Percentiles rank a stretch among this genome's conserved stretches.
Evolutionary conservation across 1,140 invertebrate genomes (phyloP).

Genomic region (Drosophila guanche): DNA sequence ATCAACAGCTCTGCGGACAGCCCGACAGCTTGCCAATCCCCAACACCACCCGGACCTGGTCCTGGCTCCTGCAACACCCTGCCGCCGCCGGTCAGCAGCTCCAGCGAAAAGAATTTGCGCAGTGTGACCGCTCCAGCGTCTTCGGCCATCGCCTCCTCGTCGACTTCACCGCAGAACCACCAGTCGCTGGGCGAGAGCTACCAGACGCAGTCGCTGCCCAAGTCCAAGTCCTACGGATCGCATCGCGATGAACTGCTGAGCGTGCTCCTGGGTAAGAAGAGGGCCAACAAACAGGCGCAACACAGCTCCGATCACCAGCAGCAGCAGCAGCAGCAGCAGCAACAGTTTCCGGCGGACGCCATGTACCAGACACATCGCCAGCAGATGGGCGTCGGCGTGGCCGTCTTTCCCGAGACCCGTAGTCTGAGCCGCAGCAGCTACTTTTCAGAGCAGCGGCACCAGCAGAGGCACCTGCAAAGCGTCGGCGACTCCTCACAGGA

Average conservation of each 20-base stretch:
- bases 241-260: slow-evolving; percentile 73
- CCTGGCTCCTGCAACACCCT: slow-evolving; percentile 63
- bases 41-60: slow-evolving; percentile 8
- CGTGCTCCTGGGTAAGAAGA: slow-evolving; percentile 68
- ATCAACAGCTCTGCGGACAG: slow-evolving; percentile 69
- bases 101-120: slow-evolving; percentile 78
- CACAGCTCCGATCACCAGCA: slow-evolving; percentile 18
- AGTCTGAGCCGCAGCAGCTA: slow-evolving; percentile 63
- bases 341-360: slow-evolving; percentile 36
- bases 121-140: slow-evolving; percentile 40
- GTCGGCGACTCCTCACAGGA: slow-evolving; percentile 78
- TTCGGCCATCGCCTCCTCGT: slow-evolving; percentile 48
- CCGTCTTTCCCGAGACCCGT: slow-evolving; percentile 67
- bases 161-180: slow-evolving; percentile 68
- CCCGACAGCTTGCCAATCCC: slow-evolving; percentile 14
- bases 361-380: slow-evolving; percentile 67
- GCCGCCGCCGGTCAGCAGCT: slow-evolving; percentile 64
- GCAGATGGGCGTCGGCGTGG: slow-evolving; percentile 71
- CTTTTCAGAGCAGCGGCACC: slow-evolving; percentile 47
- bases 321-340: slow-evolving; percentile 20
- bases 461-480: slow-evolving; percentile 67
- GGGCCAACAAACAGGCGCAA: slow-evolving; percentile 52
- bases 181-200: slow-evolving; percentile 68
- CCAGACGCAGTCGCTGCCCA: slow-evolving; percentile 75
- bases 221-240: slow-evolving; percentile 74